Conservation (phyloP, 2,797 vertebrate genomes). For the Chiloscyllium punctatum region DNA sequence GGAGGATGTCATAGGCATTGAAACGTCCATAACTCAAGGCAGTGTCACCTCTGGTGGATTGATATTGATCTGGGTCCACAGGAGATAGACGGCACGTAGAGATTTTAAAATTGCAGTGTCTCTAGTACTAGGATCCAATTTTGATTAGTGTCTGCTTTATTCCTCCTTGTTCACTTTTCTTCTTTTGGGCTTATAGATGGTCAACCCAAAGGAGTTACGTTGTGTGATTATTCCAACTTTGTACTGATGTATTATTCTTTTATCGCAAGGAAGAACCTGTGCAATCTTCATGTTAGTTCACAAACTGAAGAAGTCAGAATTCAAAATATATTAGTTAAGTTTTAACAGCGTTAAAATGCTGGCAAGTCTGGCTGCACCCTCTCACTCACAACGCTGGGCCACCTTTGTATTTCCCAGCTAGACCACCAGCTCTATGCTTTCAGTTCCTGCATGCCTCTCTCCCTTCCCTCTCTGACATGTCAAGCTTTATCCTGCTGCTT, state of each 20-base stretch:
- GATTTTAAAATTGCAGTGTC: background rate
- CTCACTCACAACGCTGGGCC: background rate
- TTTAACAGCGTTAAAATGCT: background rate
- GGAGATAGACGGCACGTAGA: too few species aligned
- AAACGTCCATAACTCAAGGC: background rate
- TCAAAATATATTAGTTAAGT: too few species aligned
- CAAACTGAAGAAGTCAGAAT: background rate
- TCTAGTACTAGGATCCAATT: background rate
- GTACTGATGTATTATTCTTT: too few species aligned
- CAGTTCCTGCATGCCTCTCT: background rate
- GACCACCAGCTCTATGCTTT: background rate
- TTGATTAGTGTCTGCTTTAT: background rate
- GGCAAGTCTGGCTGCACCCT: too few species aligned
- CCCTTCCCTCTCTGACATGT: background rate
- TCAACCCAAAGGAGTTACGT: background rate
- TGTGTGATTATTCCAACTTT: background rate
- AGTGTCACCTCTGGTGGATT: background rate
- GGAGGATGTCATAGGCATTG: background rate
- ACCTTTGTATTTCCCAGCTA: background rate
- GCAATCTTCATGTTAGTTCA: background rate
- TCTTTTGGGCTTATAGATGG: background rate
- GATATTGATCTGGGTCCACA: background rate
- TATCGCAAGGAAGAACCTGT: background rate
- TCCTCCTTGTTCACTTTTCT: background rate
- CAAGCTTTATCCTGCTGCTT: background rate